Base-by-base conservation (phyloP, 2,797 vertebrate species). In the Erethizon dorsatum region DNA sequence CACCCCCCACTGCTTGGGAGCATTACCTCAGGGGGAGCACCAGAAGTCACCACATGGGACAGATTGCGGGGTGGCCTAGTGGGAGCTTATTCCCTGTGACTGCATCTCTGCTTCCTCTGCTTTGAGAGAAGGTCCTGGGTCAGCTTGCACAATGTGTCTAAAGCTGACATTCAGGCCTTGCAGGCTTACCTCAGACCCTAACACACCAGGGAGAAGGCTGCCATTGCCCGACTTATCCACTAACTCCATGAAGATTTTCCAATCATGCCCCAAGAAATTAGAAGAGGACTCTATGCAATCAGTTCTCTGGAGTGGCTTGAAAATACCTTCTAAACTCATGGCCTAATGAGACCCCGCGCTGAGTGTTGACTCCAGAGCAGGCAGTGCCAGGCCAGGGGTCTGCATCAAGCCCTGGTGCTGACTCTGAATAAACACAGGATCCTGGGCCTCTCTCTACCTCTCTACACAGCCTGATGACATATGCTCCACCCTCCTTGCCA, bases 61-160 rank as follows among this genome's bases (percentile, higher is more conserved):
- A 75, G 41, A 86, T 24, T 77, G 86, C 88, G 65, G 63, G 65
- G 52, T 28, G n/a, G 59, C 47, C 57, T 41, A 24, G 18, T 26
- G n/a, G 91, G 57, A 80, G 78, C 63, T 83, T 17, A 57, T 10
- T 94, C 92, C 84, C 59, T 37, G 18, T 22, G 54, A 93, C 75
- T 54, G 63, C 33, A 69, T 37, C 54, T 59, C 73, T 71, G 47
- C 31, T 71, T 89, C 57, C 31, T 85, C 56, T 71, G 67, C 88
- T 59, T 26, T 22, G 50, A 80, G 57, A 59, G 57, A 94, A 85
- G 12, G 10, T 33, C 20, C 89, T n/a, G 20, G 20, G 33, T 37
- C 57, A 33, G 56, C 73, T 54, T 20, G 50, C 28, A n/a, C 33
- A 9, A 9, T 9, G 54, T 17, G 7, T 37, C 52, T 87, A 56